Base-by-base conservation (phyloP, 2,888 invertebrate species). In the Cistogaster globosa region DNA sequence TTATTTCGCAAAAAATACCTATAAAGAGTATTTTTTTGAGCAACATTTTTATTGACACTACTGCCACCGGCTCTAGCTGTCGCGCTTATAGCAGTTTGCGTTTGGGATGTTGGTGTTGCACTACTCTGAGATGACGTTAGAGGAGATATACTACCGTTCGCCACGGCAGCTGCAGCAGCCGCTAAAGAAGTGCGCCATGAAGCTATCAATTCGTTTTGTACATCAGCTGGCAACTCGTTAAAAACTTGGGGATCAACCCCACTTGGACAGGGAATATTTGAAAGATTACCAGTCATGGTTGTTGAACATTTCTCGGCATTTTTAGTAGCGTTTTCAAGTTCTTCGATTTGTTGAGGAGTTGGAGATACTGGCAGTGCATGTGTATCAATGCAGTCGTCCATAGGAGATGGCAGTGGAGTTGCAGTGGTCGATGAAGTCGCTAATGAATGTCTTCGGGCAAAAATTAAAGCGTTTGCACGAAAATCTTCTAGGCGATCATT, bases 181-280 rank as follows among this genome's bases (percentile, higher is more conserved):
- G 91, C 90, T 53, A 92, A 81, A 18, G 91, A 92, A 63, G 88
- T 91, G 69, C 91, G 89, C 94, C 95, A 96, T 89, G 95, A 94
- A n/a, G 93, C 93, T 90, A 95, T 94, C 26, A 96, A 92, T 91
- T 96, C 96, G 88, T 95, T 94, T 90, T 96, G 96, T 91, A 96
- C 93, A 68, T 96, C 95, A 38, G 94, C 92, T 0, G 96, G 96
- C 87, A 97, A 92, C 87, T 96, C 95, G 87, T 94, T 94, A 89
- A 96, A 96, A 65, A 96, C 95, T 88, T 94, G 94, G 75, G 94
- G 94, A 92, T 96, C 95, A 20, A 95, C 95, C 87, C 95, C 94
- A 80, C 95, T 94, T 1, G 96, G 96, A 90, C 95, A 95, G 86
- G 93, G 93, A 80, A 93, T 90, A 81, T 91, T 90, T 4, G 91